Evolutionary conservation across 2,797 vertebrate genomes (phyloP).

Genomic region (Pseudochirops cupreus): DNA sequence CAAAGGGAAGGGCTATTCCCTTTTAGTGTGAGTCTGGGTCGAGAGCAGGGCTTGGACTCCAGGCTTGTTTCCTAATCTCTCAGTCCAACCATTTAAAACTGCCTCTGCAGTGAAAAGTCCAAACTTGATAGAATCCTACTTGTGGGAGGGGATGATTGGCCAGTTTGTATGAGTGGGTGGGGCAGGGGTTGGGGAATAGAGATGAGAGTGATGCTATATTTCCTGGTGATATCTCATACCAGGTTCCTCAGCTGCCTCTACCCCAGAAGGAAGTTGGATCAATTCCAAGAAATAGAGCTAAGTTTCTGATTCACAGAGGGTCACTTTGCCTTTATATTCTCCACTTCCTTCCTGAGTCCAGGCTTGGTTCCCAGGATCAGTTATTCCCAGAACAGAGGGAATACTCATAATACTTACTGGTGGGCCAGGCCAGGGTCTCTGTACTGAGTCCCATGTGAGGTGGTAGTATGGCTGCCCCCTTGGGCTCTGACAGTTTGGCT

Average conservation of each 20-base stretch:
- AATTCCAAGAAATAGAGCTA: background rate
- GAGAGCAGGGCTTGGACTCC: slow-evolving; percentile 45
- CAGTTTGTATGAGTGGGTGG: slow-evolving; percentile 1
- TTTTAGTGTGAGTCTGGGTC: slow-evolving; percentile 1
- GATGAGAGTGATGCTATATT: slow-evolving; percentile 6
- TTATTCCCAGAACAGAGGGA: slow-evolving; percentile 21
- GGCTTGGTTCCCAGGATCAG: slow-evolving; percentile 32
- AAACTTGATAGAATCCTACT: slow-evolving; percentile 6
- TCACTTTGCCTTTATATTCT: background rate
- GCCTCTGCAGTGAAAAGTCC: slow-evolving; percentile 30
- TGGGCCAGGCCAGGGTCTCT: slow-evolving; percentile 33
- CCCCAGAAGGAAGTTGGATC: background rate
- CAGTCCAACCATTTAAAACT: slow-evolving; percentile 45
- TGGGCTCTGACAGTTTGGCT: slow-evolving; percentile 46
- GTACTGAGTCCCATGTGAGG: slow-evolving; percentile 30
- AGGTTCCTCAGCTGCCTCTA: background rate
- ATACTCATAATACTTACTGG: slow-evolving; percentile 31
- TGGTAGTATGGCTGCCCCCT: slow-evolving; percentile 14
- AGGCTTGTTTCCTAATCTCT: slow-evolving; percentile 43
- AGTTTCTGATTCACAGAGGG: background rate
- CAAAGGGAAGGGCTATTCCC: slow-evolving; percentile 3
- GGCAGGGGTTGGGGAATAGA: background rate
- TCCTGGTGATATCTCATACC: slow-evolving; percentile 8
- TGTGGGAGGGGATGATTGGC: background rate
- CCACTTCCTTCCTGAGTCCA: background rate